Conservation (phyloP, 2,797 vertebrate genomes). For the Diceros bicornis region DNA sequence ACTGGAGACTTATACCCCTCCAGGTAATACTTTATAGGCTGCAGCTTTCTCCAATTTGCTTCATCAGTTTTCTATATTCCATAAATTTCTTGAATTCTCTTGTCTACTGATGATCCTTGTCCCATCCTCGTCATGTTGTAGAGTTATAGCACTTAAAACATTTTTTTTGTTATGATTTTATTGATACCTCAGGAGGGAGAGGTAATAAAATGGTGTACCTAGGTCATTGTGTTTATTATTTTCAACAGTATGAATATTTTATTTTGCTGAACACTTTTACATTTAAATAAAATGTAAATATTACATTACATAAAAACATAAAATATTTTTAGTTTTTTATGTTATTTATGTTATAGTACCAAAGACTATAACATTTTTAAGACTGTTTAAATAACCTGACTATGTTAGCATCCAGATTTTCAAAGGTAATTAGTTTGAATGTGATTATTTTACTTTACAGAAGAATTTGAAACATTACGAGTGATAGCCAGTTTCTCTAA, state of each 20-base stretch:
- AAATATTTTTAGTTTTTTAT: too few relatives aligned
- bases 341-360: too few relatives aligned
- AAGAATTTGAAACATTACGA: slow-evolving; percentile 29
- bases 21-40: background rate
- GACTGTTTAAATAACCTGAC: slow-evolving; percentile 12
- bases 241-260: slow-evolving; percentile 28
- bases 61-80: background rate
- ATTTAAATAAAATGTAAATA: background rate
- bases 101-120: background rate
- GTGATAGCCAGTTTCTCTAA: background rate
- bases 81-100: background rate
- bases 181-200: background rate
- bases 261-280: slow-evolving; percentile 21
- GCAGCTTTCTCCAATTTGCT: background rate
- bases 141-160: background rate
- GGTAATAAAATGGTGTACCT: background rate
- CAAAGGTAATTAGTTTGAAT: slow-evolving; percentile 41
- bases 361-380: slow-evolving; percentile 9
- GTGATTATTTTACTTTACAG: background rate
- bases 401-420: slow-evolving; percentile 25
- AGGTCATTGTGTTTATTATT: background rate
- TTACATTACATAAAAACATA: too few relatives aligned
- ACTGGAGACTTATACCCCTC: background rate
- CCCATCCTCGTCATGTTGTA: background rate
- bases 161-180: slow-evolving; percentile 30